A percentile compares a stretch with the other conserved stretches of the same genome.
Evolutionary conservation across 1,140 invertebrate species (phyloP).

Genomic region (Belonocnema kinseyi): DNA sequence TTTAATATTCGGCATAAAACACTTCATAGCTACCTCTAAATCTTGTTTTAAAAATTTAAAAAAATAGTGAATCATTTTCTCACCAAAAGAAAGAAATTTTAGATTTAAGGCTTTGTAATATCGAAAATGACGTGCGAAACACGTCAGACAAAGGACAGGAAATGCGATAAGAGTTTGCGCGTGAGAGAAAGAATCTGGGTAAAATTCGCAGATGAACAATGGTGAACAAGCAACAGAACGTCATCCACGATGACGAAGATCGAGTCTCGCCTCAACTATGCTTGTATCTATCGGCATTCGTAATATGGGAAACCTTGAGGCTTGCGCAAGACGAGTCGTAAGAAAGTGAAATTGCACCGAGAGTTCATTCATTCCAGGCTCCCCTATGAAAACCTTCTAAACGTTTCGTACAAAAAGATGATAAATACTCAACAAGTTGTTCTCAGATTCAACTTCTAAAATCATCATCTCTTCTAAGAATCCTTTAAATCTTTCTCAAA

Average conservation of each 20-base stretch:
- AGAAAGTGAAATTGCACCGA: constrained; percentile 73
- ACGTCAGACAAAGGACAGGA: not conserved
- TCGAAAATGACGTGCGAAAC: not conserved
- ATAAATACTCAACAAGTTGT: not conserved
- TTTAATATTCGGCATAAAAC: too few relatives aligned
- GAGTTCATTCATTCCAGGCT: constrained; percentile 72
- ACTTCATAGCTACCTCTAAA: too few relatives aligned
- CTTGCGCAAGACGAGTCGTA: constrained; percentile 69
- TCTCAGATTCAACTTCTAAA: not conserved
- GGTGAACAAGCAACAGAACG: constrained; percentile 2
- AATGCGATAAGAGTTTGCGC: constrained; percentile 14
- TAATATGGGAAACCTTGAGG: constrained; percentile 74
- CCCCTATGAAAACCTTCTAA: constrained; percentile 38
- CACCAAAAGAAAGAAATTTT: too few relatives aligned
- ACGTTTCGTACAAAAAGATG: not conserved
- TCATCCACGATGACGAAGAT: constrained; percentile 49
- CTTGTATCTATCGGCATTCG: constrained; percentile 70
- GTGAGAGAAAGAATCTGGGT: constrained; percentile 21
- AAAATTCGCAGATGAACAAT: constrained; percentile 22
- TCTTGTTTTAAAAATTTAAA: too few relatives aligned
- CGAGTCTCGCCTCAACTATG: constrained; percentile 42
- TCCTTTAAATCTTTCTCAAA: too few relatives aligned
- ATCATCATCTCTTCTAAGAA: not conserved
- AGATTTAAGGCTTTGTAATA: too few relatives aligned
- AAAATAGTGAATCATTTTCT: too few relatives aligned